Conservation (phyloP, 2,888 invertebrate genomes). For the Colletes collaris region DNA sequence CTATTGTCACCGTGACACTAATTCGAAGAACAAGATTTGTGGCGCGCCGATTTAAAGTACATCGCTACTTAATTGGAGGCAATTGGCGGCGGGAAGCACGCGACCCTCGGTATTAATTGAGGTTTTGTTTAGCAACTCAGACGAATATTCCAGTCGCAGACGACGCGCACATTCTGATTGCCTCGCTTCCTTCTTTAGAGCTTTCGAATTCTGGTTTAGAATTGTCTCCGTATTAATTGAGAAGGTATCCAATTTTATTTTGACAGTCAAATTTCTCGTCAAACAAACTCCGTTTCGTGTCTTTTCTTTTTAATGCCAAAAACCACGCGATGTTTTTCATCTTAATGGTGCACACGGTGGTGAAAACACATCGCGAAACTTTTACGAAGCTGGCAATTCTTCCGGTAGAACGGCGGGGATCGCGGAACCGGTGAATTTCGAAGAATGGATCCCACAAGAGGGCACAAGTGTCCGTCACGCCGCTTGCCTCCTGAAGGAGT, state of each 20-base stretch:
- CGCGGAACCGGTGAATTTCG: conserved; percentile 56
- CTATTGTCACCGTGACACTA: conserved; percentile 2
- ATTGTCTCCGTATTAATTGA: no score
- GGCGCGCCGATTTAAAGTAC: not conserved
- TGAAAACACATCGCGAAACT: conserved; percentile 29
- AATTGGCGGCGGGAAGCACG: not conserved
- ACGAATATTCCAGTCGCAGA: not conserved
- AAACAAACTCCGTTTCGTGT: no score
- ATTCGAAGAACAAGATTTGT: conserved; percentile 22
- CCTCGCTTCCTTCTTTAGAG: not conserved
- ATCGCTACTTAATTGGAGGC: conserved; percentile 8
- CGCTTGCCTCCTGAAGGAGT: conserved; percentile 62
- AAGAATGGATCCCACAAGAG: conserved; percentile 59
- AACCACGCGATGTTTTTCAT: not conserved
- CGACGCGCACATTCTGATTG: not conserved
- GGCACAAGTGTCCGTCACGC: conserved; percentile 54
- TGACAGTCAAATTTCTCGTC: no score
- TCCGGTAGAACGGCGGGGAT: conserved; percentile 46
- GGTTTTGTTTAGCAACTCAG: not conserved
- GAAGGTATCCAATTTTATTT: no score
- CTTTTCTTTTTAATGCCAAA: no score
- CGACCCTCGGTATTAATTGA: not conserved
- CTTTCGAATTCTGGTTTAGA: not conserved
- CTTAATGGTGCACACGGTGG: conserved; percentile 15
- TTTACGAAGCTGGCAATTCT: conserved; percentile 38